Evolutionary conservation across 2,888 invertebrate genomes (phyloP), one percentile per base, ranked within the genome.

Genomic region (Caenorhabditis wallacei): DNA sequence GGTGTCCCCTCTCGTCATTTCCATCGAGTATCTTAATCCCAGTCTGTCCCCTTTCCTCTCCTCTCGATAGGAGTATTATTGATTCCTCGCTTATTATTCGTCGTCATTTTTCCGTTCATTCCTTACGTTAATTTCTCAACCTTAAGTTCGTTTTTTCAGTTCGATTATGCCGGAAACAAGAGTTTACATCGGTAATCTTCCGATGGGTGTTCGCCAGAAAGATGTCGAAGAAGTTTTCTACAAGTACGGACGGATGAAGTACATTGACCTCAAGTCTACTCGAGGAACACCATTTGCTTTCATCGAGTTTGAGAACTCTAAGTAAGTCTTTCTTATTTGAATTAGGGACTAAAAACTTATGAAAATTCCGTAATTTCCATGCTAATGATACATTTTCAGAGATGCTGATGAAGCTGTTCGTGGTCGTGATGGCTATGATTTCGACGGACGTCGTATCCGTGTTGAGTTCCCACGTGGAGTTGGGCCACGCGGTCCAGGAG

Each of bases 271-370:
- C 93, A 99, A 99, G 94, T 97, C 97, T 93, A 94, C 96, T 90
- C 95, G 97, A 92, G 98, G 98, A 69, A 98, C 98, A 85, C 98
- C 99, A 88, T 99, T 99, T 94, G 98, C 98, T 70, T 99, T 99
- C 93, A 97, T 99, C 57, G 98, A 99, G 93, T 99, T 98, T 92
- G 98, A 98, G 92, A 98, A 99, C 93, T 95, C 4, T 40, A 40
- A 11, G 40, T 40, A 40, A 40, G 5, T 40, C 30, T 5, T 40
- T n/a, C n/a, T n/a, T n/a, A n/a, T n/a, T n/a, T n/a, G n/a, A n/a
- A n/a, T n/a, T n/a, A n/a, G n/a, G n/a, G n/a, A n/a, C n/a, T n/a
- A n/a, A n/a, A n/a, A n/a, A n/a, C n/a, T n/a, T n/a, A n/a, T n/a
- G n/a, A n/a, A n/a, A n/a, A n/a, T n/a, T n/a, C n/a, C n/a, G n/a